Evolutionary conservation across 2,113 vertebrate genomes (phyloP).

Genomic region (Fulica atra): DNA sequence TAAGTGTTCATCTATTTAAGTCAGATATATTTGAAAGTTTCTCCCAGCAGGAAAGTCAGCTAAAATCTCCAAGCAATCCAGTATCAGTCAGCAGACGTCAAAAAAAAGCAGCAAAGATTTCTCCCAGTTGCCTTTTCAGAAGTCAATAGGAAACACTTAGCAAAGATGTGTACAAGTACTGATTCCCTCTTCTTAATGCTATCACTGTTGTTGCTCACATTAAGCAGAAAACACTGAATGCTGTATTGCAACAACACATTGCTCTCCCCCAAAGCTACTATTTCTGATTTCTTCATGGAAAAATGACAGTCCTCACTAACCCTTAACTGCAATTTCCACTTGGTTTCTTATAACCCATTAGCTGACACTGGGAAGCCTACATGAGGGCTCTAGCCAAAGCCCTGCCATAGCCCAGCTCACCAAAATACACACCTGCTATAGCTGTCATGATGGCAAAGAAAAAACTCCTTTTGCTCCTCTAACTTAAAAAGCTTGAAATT

Average conservation of each 20-base stretch:
- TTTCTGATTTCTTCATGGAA: background rate
- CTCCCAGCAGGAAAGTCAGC: background rate
- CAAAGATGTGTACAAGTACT: background rate
- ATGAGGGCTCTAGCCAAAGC: background rate
- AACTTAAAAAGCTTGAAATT: background rate
- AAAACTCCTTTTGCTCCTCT: background rate
- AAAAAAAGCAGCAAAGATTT: background rate
- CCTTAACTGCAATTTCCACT: background rate
- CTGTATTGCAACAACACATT: background rate
- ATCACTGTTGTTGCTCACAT: background rate
- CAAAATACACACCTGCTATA: background rate
- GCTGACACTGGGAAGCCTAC: background rate
- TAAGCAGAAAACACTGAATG: background rate
- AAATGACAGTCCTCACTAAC: background rate
- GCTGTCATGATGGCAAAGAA: background rate
- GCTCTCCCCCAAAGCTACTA: background rate
- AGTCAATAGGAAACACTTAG: background rate
- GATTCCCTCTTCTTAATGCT: background rate
- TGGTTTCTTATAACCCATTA: background rate
- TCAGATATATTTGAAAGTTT: slow-evolving; percentile 15
- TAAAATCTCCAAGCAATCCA: slow-evolving; percentile 1
- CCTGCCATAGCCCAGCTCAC: background rate
- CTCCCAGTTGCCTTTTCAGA: background rate
- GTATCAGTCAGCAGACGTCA: background rate
- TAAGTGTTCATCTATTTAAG: background rate